Base-by-base conservation (phyloP, 2,888 invertebrate species). In the Yponomeuta evonymella region DNA sequence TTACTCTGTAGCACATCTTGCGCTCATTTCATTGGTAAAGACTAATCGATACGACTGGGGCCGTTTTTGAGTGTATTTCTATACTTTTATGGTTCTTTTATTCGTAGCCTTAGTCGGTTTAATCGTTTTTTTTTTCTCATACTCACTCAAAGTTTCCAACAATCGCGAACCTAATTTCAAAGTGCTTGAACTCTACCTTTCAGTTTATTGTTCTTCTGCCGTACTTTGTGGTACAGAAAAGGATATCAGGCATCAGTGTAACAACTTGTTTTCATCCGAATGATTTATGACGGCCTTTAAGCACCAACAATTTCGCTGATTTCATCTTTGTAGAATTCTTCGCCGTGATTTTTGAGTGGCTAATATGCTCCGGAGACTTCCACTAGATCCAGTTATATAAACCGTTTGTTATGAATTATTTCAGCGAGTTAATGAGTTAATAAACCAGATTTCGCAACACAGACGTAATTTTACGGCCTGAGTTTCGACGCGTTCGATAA, bases 231-330 rank as follows among this genome's bases (percentile, higher is more conserved):
- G 15, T 58, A 5, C 51, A 58, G 51, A 12, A 65, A 12, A 58
- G 51, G 33, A 65, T 65, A 58, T 5, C 51, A 29, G 33, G 65
- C 43, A 65, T 30, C 30, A 29, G 29, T 30, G 33, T 65, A 29
- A 48, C 67, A 67, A 43, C 67, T 67, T 67, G 67, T 67, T 67
- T 48, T 48, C 36, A 48, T 15, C 69, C 58, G 70, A 73, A 70
- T 73, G 74, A 73, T 74, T 73, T 73, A 72, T 72, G 70, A 72
- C 73, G 70, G 73, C 69, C 66, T 68, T 68, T 70, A 23, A 33
- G 67, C 23, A 36, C 23, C 30, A 65, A 29, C 29, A 9, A 33
- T 65, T 67, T 48, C 48, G 67, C 67, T 23, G 67, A 43, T 33
- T 5, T 67, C 67, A 67, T 67, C 67, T 67, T 23, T 30, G 36